Evolutionary conservation across 2,113 vertebrate species (phyloP).

Genomic region (Drymodes brunneopygia): DNA sequence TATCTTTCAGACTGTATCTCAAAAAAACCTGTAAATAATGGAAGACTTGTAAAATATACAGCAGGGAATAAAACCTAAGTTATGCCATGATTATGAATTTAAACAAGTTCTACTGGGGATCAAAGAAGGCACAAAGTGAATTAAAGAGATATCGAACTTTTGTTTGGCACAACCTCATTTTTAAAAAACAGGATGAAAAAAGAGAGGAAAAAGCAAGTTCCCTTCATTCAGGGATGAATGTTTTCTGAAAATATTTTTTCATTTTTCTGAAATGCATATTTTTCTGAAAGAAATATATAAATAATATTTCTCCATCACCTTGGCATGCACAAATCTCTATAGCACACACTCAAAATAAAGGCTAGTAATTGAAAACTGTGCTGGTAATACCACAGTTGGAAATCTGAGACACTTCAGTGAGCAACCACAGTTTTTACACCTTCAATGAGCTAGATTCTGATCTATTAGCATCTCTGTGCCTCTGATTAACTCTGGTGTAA

Average conservation of each 20-base stretch:
- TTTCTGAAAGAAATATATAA: background rate
- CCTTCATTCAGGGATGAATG: background rate
- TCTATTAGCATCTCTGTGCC: background rate
- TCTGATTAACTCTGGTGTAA: background rate
- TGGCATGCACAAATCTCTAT: background rate
- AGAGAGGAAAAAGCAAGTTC: background rate
- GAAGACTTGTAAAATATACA: background rate
- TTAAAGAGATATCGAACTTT: background rate
- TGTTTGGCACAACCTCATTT: background rate
- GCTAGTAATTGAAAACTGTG: background rate
- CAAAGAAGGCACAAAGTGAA: background rate
- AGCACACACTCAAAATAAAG: background rate
- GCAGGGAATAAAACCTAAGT: rapidly evolving
- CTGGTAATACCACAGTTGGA: background rate
- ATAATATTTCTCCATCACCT: background rate
- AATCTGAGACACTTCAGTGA: background rate
- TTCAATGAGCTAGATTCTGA: background rate
- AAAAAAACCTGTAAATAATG: background rate
- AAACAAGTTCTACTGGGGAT: background rate
- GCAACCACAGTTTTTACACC: background rate
- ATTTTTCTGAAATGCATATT: background rate
- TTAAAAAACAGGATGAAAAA: background rate
- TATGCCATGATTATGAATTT: background rate
- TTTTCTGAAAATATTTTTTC: too few relatives aligned
- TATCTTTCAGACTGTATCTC: background rate